Conservation (phyloP, 2,113 vertebrate species). For the Sinocyclocheilus grahami region DNA sequence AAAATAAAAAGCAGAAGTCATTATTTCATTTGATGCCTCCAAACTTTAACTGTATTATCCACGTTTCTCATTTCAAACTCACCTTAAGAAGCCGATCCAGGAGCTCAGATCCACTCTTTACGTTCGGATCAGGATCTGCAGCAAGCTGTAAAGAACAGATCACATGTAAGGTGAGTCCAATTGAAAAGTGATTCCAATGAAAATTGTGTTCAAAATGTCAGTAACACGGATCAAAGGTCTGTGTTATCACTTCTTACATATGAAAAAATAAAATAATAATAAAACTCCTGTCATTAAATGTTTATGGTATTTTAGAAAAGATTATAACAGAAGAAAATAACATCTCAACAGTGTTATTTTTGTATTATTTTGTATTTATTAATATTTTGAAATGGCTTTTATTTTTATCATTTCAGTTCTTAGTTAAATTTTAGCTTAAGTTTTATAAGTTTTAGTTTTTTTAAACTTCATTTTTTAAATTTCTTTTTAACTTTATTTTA, state of each 20-base stretch:
- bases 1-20: not conserved
- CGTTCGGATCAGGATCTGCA: conserved; percentile 96
- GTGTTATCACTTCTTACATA: no score
- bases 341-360: no score
- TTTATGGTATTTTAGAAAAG: no score
- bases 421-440: no score
- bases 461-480: no score
- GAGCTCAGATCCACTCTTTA: conserved; percentile 96
- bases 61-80: conserved; percentile 36
- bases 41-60: not conserved
- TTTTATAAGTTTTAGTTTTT: not conserved
- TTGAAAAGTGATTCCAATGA: no score
- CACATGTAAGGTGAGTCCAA: not conserved
- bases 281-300: no score
- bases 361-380: not conserved
- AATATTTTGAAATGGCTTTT: no score
- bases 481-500: not conserved
- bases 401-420: no score
- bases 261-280: no score
- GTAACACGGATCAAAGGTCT: no score
- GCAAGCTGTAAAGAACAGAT: conserved; percentile 77
- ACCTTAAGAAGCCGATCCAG: conserved; percentile 94
- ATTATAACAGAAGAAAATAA: not conserved
- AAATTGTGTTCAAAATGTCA: not conserved
- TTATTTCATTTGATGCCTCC: not conserved